Conservation (phyloP, 2,797 vertebrate species). For the Myotis findleyi region DNA sequence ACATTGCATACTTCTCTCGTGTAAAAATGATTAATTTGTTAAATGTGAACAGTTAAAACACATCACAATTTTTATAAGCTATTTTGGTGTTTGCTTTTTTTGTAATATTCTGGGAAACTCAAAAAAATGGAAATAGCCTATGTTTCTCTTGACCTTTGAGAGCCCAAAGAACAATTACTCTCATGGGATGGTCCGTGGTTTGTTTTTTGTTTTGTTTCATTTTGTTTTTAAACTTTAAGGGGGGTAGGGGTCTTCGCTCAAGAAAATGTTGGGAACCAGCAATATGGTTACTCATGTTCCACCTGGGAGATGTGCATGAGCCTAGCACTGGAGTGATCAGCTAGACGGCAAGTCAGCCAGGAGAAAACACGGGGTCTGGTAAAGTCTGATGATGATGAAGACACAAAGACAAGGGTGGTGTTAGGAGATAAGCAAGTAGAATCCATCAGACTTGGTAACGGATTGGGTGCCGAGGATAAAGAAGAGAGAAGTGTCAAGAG, state of each 20-base stretch:
- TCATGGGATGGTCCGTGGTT: neutral
- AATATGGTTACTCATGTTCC: neutral
- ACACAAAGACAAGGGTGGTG: neutral
- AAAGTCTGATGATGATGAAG: neutral
- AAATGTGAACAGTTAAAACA: neutral
- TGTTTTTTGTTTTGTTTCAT: neutral
- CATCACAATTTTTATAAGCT: neutral
- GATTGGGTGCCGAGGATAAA: neutral
- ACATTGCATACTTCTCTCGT: neutral
- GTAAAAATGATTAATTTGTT: neutral
- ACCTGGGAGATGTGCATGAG: neutral
- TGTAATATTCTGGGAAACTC: neutral
- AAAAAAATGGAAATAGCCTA: neutral
- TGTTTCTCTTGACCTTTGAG: neutral
- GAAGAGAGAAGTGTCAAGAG: neutral
- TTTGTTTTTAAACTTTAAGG: neutral
- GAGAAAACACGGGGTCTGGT: neutral
- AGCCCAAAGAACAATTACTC: neutral
- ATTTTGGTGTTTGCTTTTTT: neutral
- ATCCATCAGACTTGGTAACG: neutral
- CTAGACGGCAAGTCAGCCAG: neutral
- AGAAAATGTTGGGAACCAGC: neutral
- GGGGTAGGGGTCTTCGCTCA: neutral
- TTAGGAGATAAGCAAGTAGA: neutral
- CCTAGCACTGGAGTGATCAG: neutral